These are phyloP conservation scores for Hippocampus barbouri DNA, from an alignment of 2,113 vertebrate genomes.

Conservation along the genomic window DNA sequence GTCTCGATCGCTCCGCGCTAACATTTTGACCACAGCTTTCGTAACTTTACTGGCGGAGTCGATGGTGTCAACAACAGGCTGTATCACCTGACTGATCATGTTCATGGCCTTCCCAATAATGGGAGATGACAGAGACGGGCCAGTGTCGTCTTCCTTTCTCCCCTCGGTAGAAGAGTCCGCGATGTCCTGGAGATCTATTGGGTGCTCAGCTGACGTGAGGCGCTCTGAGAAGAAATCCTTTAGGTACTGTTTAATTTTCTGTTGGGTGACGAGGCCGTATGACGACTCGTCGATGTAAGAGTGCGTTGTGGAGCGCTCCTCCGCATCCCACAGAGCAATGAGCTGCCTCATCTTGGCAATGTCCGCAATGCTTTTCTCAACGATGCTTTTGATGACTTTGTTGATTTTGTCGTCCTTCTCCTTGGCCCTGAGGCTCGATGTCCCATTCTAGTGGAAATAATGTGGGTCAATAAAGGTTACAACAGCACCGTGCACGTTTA, in stretches of 20 bases:
- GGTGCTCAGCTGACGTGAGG: neutral
- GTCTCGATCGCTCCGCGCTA: neutral
- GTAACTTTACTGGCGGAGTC: neutral
- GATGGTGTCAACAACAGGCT: neutral
- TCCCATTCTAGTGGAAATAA: neutral
- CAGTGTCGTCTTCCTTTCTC: neutral
- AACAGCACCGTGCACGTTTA: neutral
- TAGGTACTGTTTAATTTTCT: conserved; percentile 4
- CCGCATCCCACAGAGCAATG: conserved; percentile 1
- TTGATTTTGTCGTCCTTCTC: conserved; percentile 10
- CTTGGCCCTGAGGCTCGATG: neutral
- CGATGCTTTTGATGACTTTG: neutral
- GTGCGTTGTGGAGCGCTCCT: neutral
- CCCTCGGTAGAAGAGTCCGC: neutral
- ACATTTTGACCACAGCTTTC: neutral
- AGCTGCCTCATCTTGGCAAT: conserved; percentile 8
- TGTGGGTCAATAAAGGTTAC: neutral
- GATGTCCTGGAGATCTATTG: neutral
- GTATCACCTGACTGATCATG: conserved; percentile 3
- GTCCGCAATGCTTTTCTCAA: conserved; percentile 10
- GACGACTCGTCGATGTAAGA: conserved; percentile 4
- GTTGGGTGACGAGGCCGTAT: neutral
- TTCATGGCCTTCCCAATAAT: neutral
- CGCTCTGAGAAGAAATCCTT: neutral
- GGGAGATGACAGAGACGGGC: neutral